These are phyloP conservation scores for Aldabrachelys gigantea DNA, from an alignment of 2,113 vertebrate genomes.

Conservation along the genomic window DNA sequence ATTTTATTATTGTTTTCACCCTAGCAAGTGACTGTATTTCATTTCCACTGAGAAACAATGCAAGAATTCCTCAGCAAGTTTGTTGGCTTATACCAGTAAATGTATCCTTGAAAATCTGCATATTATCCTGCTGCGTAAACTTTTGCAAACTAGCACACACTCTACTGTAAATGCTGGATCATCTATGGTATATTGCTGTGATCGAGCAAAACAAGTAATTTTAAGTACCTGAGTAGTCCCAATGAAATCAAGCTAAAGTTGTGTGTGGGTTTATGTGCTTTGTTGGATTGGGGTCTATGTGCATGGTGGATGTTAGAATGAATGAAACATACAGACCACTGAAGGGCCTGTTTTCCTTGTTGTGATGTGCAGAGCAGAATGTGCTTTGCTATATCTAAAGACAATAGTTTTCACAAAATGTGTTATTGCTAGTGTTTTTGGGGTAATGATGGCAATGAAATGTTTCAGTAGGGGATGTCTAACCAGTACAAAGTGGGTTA, in stretches of 20 bases:
- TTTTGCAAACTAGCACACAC: not conserved
- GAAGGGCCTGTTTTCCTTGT: not conserved
- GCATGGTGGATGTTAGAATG: not conserved
- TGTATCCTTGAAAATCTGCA: conserved; percentile 18
- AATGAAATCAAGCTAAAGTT: not conserved
- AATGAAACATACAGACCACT: not conserved
- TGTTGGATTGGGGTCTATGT: not conserved
- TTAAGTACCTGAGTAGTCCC: not conserved
- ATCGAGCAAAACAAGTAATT: fast-evolving
- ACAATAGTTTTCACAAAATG: not conserved
- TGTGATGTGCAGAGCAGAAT: not conserved
- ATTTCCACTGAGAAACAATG: conserved; percentile 50
- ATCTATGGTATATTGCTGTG: fast-evolving
- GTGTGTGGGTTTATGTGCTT: fast-evolving
- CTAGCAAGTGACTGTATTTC: conserved; percentile 60
- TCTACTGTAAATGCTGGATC: fast-evolving
- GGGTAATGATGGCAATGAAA: not conserved
- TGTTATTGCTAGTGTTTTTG: not conserved
- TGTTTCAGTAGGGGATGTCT: not conserved
- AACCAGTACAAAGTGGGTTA: not conserved
- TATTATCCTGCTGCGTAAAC: not conserved
- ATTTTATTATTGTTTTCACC: conserved; percentile 69
- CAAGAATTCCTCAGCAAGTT: conserved; percentile 58
- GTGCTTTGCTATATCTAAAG: not conserved
- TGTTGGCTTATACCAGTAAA: conserved; percentile 41